Base-by-base conservation (phyloP, 2,797 vertebrate genomes). In the Chaunax sp. region DNA sequence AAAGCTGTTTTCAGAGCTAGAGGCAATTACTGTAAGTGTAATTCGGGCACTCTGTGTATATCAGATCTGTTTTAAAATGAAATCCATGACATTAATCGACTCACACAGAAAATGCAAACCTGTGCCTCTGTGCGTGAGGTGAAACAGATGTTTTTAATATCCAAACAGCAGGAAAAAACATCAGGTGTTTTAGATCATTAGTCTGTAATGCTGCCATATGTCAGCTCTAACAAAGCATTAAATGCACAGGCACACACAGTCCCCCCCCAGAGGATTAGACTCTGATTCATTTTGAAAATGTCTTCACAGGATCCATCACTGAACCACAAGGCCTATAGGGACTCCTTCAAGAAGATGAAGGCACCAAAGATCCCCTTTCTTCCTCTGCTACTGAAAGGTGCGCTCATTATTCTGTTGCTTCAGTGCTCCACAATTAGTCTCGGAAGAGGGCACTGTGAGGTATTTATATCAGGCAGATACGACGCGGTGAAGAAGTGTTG, bases 271-370 rank as follows among this genome's bases (percentile, higher is more conserved):
- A 81, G 73, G 62, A 67, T 80, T 44, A 35, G 15, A 40, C 64
- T 84, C 49, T 40, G 38, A 78, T 80, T 75, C 18, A 22, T 73
- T 74, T 82, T 86, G 71, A 84, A 89, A 86, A 90, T 91, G 81
- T 87, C 90, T 92, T 85, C 84, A 66, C 92, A 99, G 97, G 97
- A 99, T 88, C 97, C 98, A 37, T 98, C 97, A 11, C 91, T 98
- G 88, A 99, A 99, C 90, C 98, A 99, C 92, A 99, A 98, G 92
- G 95, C 96, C 91, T 99, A 99, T 91, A 96, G 98, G 90, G 97
- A 98, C 73, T 92, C 95, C 56, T 99, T 99, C 92, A 99, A 95
- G 92, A 98, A 98, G 93, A 99, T 98, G 97, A 98, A 99, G 85
- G 94, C 96, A 30, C 97, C 98, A 5, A 99, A 98, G 93, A 98